A percentile compares a stretch with the other conserved stretches of the same genome.
Evolutionary conservation across 2,888 invertebrate genomes (phyloP).

Genomic region (Magallana nippona): DNA sequence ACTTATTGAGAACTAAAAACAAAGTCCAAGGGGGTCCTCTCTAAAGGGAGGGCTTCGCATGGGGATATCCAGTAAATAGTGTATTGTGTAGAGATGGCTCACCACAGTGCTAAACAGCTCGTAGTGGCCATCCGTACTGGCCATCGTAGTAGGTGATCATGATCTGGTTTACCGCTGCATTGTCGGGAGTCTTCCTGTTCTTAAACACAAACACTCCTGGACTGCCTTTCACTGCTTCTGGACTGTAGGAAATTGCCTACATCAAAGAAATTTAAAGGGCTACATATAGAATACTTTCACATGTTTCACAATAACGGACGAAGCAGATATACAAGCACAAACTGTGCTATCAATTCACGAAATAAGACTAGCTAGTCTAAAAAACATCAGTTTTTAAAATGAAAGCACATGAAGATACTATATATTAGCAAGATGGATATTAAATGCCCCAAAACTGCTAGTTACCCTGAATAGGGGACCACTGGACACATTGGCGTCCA

Average conservation of each 20-base stretch:
- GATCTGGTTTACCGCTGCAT: slow-evolving; percentile 72
- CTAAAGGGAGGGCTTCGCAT: too few species aligned
- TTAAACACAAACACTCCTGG: slow-evolving; percentile 72
- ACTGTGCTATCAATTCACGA: too few species aligned
- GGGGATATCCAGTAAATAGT: not conserved
- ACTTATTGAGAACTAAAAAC: too few species aligned
- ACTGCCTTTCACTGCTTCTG: slow-evolving; percentile 61
- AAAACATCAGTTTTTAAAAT: too few species aligned
- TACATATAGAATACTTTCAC: not conserved
- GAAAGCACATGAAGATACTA: too few species aligned
- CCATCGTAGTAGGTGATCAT: slow-evolving; percentile 77
- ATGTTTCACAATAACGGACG: too few species aligned
- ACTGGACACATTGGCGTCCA: slow-evolving; percentile 60
- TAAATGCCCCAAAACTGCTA: too few species aligned
- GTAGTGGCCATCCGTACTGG: too few species aligned
- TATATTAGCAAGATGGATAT: too few species aligned
- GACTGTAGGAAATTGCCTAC: slow-evolving; percentile 67
- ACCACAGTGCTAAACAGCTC: slow-evolving; percentile 75
- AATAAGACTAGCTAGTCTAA: too few species aligned
- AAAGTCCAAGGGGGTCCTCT: too few species aligned
- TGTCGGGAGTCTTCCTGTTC: slow-evolving; percentile 70
- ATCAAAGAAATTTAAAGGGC: slow-evolving; percentile 38
- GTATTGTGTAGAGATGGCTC: slow-evolving; percentile 51
- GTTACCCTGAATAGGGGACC: slow-evolving; percentile 67
- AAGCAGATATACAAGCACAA: not conserved